Percentiles rank a stretch among this genome's conserved stretches.
phyloP scores from a whole-genome alignment of 2,888 invertebrate genomes.

The Yponomeuta malinellus region DNA sequence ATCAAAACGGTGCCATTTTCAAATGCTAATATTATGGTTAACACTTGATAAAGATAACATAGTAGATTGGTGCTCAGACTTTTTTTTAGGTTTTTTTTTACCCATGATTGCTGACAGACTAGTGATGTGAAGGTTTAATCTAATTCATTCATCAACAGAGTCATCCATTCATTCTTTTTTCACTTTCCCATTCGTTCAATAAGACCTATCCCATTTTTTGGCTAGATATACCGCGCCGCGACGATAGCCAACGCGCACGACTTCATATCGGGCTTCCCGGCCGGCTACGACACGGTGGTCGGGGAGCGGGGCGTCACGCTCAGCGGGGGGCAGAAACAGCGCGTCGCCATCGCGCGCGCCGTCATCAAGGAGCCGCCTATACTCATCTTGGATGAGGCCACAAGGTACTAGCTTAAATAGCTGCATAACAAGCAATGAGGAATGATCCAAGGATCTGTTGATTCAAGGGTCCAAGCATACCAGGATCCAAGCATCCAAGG shows the following conservation, averaged over 20 bases:
- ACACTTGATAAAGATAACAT: too few species aligned
- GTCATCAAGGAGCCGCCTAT: slow-evolving; percentile 92
- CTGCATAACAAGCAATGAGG: not conserved
- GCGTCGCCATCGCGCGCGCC: slow-evolving; percentile 96
- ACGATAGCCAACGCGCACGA: slow-evolving; percentile 92
- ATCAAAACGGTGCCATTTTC: too few species aligned
- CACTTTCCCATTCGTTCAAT: too few species aligned
- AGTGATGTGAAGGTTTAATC: too few species aligned
- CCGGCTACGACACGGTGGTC: slow-evolving; percentile 88
- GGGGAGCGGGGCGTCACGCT: slow-evolving; percentile 95
- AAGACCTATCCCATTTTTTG: not conserved
- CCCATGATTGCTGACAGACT: too few species aligned
- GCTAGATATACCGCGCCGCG: slow-evolving; percentile 85
- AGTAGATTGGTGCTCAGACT: too few species aligned
- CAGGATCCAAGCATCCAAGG: slow-evolving; percentile 93
- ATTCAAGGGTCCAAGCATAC: slow-evolving; percentile 95
- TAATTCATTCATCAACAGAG: too few species aligned
- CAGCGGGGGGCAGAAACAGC: slow-evolving; percentile 96
- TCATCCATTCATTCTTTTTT: too few species aligned
- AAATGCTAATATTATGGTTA: too few species aligned
- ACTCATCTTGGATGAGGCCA: slow-evolving; percentile 95
- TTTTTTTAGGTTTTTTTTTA: too few species aligned
- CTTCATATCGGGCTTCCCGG: slow-evolving; percentile 89
- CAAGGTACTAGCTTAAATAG: slow-evolving; percentile 76
- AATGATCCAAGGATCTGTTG: slow-evolving; percentile 91